Percentiles rank a stretch among this genome's conserved stretches.
These are phyloP conservation scores for Zosterops lateralis DNA, from an alignment of 2,113 vertebrate species.

Conservation along the genomic window DNA sequence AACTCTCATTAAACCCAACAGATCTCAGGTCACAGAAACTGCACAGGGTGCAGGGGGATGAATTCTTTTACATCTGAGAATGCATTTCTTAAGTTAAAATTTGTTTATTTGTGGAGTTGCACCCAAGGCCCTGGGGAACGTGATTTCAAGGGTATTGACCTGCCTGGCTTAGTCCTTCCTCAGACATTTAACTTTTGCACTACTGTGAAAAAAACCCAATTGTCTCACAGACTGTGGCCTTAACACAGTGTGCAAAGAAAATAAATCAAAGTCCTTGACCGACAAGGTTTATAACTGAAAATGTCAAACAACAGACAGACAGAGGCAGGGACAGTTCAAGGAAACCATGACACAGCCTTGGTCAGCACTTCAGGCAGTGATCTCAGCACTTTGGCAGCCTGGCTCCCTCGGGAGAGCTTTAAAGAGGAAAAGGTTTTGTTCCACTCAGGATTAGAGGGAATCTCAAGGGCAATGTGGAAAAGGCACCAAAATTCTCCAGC, in stretches of 20 bases:
- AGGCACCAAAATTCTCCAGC: background rate
- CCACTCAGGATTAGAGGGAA: background rate
- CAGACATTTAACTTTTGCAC: background rate
- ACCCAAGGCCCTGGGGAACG: background rate
- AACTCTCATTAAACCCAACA: background rate
- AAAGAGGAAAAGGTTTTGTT: background rate
- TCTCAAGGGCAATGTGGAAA: background rate
- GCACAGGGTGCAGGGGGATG: background rate
- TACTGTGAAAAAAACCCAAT: background rate
- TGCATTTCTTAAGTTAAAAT: background rate
- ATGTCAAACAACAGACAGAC: background rate
- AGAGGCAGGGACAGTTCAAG: slow-evolving; percentile 53
- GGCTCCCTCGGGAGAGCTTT: background rate
- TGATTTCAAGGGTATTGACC: background rate
- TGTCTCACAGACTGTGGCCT: background rate
- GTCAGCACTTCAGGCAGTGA: slow-evolving; percentile 23
- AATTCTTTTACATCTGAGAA: background rate
- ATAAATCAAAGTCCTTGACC: slow-evolving; percentile 37
- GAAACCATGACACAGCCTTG: slow-evolving; percentile 36
- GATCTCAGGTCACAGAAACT: background rate
- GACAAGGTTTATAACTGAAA: background rate
- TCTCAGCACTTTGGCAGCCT: background rate
- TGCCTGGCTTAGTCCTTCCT: background rate
- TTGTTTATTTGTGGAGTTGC: background rate
- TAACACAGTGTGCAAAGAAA: background rate